phyloP scores from a whole-genome alignment of 2,888 invertebrate species.

The Notodonta dromedarius region DNA sequence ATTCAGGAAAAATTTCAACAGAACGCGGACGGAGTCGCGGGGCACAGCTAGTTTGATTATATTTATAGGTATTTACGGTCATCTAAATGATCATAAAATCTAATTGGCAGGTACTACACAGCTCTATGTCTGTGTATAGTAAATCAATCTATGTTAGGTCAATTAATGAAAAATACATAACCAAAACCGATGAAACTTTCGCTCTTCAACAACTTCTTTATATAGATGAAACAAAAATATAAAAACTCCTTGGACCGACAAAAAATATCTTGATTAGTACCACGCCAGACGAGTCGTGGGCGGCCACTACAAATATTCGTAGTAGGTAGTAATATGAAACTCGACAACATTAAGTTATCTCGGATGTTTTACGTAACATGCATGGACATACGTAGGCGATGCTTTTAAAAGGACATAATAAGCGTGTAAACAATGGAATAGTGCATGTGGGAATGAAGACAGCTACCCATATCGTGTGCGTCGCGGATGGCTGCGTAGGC shows the following conservation, averaged over 20 bases:
- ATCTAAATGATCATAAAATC: too few species aligned
- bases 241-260: neutral
- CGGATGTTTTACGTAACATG: slow-evolving; percentile 14
- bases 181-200: too few species aligned
- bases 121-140: too few species aligned
- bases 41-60: too few species aligned
- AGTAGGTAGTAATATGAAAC: slow-evolving; percentile 25
- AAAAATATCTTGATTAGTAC: slow-evolving; percentile 4
- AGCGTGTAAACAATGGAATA: slow-evolving; percentile 48
- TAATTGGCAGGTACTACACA: too few species aligned
- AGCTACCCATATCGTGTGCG: slow-evolving; percentile 34
- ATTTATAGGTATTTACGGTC: too few species aligned
- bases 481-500: slow-evolving; percentile 58
- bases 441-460: slow-evolving; percentile 51
- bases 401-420: slow-evolving; percentile 31
- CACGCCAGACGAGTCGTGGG: slow-evolving; percentile 14
- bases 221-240: neutral
- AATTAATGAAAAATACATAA: too few species aligned
- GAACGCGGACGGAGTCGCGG: too few species aligned
- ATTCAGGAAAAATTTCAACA: too few species aligned
- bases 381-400: slow-evolving; percentile 14
- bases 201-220: too few species aligned
- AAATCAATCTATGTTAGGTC: too few species aligned
- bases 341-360: slow-evolving; percentile 23
- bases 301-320: slow-evolving; percentile 21